phyloP scores from a whole-genome alignment of 2,113 vertebrate genomes.

The Motacilla alba region DNA sequence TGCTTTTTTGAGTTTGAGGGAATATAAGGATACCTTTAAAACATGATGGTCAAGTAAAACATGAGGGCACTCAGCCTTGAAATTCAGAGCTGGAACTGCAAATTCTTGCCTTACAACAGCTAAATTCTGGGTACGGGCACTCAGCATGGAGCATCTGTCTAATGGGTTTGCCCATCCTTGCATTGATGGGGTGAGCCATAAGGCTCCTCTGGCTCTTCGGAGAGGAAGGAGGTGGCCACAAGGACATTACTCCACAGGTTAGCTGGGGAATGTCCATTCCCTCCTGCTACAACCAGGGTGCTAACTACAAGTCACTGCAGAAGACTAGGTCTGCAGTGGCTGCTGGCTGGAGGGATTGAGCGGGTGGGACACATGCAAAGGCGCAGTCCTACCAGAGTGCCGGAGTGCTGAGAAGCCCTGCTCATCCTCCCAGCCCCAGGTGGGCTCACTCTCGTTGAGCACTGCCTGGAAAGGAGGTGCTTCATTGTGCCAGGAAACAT shows the following conservation, averaged over 20 bases:
- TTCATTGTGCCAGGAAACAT: conserved; percentile 79
- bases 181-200: not conserved
- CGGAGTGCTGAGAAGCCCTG: conserved; percentile 94
- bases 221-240: not conserved
- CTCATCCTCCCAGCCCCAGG: conserved; percentile 84
- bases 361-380: rapidly evolving
- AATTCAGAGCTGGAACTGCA: not conserved
- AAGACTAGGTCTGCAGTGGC: not conserved
- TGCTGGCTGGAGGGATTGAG: not conserved
- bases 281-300: not conserved
- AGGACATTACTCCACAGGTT: not conserved
- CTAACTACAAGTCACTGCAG: not conserved
- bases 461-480: conserved; percentile 57
- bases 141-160: not conserved
- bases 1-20: not conserved
- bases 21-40: not conserved
- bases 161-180: not conserved
- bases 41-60: not conserved
- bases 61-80: not conserved
- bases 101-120: not conserved
- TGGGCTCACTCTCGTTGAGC: conserved; percentile 76
- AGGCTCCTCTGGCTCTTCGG: not conserved
- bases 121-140: not conserved
- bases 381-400: conserved; percentile 82
- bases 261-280: not conserved